These are phyloP conservation scores for Dicrurus megarhynchus DNA, from an alignment of 2,113 vertebrate species.

Conservation along the genomic window DNA sequence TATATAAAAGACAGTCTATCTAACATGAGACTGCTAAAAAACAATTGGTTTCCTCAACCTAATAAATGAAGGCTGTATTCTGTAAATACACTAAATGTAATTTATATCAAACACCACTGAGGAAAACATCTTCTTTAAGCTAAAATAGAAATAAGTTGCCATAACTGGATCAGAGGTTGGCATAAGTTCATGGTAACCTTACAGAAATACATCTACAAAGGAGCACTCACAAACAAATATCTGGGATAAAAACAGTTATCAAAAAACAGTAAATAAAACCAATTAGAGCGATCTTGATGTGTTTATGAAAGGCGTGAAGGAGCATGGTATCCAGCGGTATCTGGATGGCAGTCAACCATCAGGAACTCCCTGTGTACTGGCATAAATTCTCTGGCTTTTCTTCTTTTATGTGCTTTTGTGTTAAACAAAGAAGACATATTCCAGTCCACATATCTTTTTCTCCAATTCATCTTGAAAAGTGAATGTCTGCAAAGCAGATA, in stretches of 20 bases:
- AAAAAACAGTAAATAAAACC: neutral
- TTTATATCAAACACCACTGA: neutral
- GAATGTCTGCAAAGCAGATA: neutral
- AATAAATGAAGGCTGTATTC: neutral
- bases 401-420: neutral
- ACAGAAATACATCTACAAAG: neutral
- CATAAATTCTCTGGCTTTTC: neutral
- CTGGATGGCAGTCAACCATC: neutral
- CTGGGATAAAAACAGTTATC: neutral
- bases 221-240: neutral
- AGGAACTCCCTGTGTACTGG: neutral
- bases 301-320: neutral
- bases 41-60: neutral
- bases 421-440: neutral
- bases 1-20: neutral
- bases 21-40: neutral
- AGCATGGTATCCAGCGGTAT: neutral
- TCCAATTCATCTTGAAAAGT: neutral
- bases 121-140: neutral
- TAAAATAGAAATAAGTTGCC: neutral
- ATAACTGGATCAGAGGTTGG: neutral
- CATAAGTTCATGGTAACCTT: neutral
- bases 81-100: neutral
- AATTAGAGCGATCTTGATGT: accelerated
- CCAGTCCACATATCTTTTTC: neutral